A percentile compares a stretch with the other conserved stretches of the same genome.
These are phyloP conservation scores for Metopia argyrocephala DNA, from an alignment of 2,888 invertebrate species.

Conservation along the genomic window DNA sequence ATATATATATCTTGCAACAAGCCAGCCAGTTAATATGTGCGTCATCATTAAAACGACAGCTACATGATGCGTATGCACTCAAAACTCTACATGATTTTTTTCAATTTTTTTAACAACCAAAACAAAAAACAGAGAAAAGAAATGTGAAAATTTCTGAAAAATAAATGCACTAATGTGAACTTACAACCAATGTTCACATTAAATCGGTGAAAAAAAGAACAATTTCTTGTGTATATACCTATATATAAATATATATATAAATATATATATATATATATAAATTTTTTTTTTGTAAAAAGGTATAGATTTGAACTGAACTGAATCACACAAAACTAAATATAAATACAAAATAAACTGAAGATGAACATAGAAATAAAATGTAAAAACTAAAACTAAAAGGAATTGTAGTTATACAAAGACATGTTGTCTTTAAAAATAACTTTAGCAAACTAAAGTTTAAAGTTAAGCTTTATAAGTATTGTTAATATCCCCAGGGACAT, in stretches of 20 bases:
- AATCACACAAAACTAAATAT: slow-evolving; percentile 9
- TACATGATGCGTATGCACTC: slow-evolving; percentile 65
- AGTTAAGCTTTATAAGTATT: slow-evolving; percentile 63
- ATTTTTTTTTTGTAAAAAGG: not conserved
- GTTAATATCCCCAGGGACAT: slow-evolving; percentile 62
- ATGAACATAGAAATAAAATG: not conserved
- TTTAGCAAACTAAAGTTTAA: slow-evolving; percentile 57
- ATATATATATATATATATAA: not conserved
- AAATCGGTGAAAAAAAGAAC: slow-evolving; percentile 29
- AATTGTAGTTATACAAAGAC: slow-evolving; percentile 47
- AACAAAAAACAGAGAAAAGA: not conserved
- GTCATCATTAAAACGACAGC: slow-evolving; percentile 65
- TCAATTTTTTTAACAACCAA: slow-evolving; percentile 9
- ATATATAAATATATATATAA: slow-evolving; percentile 20
- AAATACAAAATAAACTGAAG: slow-evolving; percentile 20
- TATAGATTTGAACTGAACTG: not conserved
- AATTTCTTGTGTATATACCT: not conserved
- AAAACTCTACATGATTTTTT: slow-evolving; percentile 60
- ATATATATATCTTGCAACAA: slow-evolving; percentile 36
- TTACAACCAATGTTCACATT: slow-evolving; percentile 62
- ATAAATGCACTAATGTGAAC: slow-evolving; percentile 31
- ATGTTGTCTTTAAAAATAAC: slow-evolving; percentile 61
- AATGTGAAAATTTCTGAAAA: too few species aligned
- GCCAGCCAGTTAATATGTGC: slow-evolving; percentile 57
- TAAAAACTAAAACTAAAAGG: slow-evolving; percentile 46